phyloP scores from a whole-genome alignment of 1,140 invertebrate genomes.

The Radopholus similis region DNA sequence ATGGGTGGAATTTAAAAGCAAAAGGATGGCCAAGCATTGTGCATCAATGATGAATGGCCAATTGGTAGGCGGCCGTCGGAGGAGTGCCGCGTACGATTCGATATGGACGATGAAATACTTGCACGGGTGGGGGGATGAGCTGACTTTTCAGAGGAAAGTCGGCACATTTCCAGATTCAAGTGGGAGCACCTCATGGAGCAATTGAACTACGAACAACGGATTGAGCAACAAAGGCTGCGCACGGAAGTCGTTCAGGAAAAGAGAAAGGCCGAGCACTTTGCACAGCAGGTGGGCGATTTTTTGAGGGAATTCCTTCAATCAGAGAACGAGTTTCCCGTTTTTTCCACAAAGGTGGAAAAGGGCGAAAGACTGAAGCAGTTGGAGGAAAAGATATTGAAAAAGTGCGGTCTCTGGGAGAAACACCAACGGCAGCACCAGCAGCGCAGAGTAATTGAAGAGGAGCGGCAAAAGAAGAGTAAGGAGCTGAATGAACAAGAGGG shows the following conservation, averaged over 20 bases:
- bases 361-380: constrained; percentile 7
- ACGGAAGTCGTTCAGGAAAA: constrained; percentile 73
- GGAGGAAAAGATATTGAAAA: constrained; percentile 29
- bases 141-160: not conserved
- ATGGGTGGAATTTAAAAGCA: constrained; percentile 85
- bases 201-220: constrained; percentile 81
- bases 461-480: constrained; percentile 21
- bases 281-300: constrained; percentile 68
- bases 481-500: constrained; percentile 28
- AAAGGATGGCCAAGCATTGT: constrained; percentile 64
- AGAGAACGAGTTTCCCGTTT: not conserved
- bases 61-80: constrained; percentile 79
- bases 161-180: constrained; percentile 71
- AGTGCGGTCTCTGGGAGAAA: constrained; percentile 40
- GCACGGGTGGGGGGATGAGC: constrained; percentile 65
- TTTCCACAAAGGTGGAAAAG: constrained; percentile 12
- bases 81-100: constrained; percentile 74
- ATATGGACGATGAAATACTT: constrained; percentile 95
- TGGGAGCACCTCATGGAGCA: constrained; percentile 89
- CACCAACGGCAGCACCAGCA: constrained; percentile 31
- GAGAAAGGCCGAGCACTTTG: constrained; percentile 78
- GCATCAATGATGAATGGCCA: constrained; percentile 77
- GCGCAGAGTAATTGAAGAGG: constrained; percentile 18
- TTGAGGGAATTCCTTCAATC: not conserved
- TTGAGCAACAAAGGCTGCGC: constrained; percentile 76